Evolutionary conservation across 2,797 vertebrate genomes (phyloP).

Genomic region (Lemur catta): DNA sequence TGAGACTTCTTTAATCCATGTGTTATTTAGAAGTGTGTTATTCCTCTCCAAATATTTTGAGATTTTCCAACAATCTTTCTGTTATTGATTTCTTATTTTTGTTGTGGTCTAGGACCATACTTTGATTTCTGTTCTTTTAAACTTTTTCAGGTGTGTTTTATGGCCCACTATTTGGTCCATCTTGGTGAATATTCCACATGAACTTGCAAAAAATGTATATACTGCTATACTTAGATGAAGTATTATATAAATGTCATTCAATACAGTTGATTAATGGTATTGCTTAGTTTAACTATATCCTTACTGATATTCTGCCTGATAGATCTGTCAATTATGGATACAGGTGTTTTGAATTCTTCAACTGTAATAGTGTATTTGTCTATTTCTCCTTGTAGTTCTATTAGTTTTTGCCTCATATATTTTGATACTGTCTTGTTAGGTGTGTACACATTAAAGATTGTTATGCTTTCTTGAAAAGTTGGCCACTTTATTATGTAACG

Average conservation of each 20-base stretch:
- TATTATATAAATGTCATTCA: neutral
- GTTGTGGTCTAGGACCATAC: neutral
- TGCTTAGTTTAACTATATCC: neutral
- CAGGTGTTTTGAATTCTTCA: neutral
- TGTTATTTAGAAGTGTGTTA: neutral
- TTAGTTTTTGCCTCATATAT: neutral
- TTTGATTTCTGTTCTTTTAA: neutral
- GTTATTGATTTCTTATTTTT: neutral
- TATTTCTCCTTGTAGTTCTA: neutral
- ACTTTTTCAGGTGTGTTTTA: neutral
- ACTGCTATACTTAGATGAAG: neutral
- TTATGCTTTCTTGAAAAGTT: neutral
- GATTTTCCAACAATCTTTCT: neutral
- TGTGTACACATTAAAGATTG: neutral
- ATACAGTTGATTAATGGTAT: neutral
- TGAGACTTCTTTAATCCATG: neutral
- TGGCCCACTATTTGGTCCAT: neutral
- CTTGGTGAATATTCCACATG: neutral
- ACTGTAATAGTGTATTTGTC: neutral
- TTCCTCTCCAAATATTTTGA: neutral
- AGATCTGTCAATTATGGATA: neutral
- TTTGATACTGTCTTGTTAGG: neutral
- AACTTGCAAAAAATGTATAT: neutral
- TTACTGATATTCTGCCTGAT: neutral
- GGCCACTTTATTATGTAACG: neutral